Base-by-base conservation (phyloP, 2,888 invertebrate species). In the Caradrina kadenii region DNA sequence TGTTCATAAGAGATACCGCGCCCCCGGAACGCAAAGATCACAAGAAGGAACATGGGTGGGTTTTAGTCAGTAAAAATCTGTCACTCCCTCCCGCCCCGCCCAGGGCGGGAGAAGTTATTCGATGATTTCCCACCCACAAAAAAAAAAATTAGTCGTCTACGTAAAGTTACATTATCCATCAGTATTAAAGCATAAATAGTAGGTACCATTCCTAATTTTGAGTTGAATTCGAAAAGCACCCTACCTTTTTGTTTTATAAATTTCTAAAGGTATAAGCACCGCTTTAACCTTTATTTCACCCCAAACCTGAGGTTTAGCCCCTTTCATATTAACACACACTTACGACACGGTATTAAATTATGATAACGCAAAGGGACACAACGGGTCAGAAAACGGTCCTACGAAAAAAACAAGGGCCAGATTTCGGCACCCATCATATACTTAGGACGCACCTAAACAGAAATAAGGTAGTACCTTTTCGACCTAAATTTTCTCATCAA, bases 251-350 rank as follows among this genome's bases (percentile, higher is more conserved):
- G 19, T 22, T 53, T 50, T n/a, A 19, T 53, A 1, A 53, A 66
- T 66, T 42, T 17, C 0, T 53, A 54, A 59, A 49, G 1, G 19
- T 17, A 35, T 42, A 63, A 55, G n/a, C 42, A 49, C 22, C 4
- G 7, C 17, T 35, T 42, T 17, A 19, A 45, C 19, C 49, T 19
- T 50, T 49, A 11, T 59, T 54, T 59, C 7, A 19, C 21, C n/a
- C 13, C n/a, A 26, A 71, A 64, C 45, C 19, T 64, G 73, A n/a
- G 35, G 10, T 67, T 50, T n/a, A 7, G 31, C 19, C 48, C 61
- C 48, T 61, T 69, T 58, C 31, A 53, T 31, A 73, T 58, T 53
- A 73, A 58, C 56, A 66, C 53, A 42, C 39, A 58, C n/a, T n/a
- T n/a, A n/a, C 45, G 15, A 56, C 15, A 11, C n/a, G 54, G 15